These are phyloP conservation scores for Manis pentadactyla DNA, from an alignment of 2,797 vertebrate genomes.

Conservation along the genomic window DNA sequence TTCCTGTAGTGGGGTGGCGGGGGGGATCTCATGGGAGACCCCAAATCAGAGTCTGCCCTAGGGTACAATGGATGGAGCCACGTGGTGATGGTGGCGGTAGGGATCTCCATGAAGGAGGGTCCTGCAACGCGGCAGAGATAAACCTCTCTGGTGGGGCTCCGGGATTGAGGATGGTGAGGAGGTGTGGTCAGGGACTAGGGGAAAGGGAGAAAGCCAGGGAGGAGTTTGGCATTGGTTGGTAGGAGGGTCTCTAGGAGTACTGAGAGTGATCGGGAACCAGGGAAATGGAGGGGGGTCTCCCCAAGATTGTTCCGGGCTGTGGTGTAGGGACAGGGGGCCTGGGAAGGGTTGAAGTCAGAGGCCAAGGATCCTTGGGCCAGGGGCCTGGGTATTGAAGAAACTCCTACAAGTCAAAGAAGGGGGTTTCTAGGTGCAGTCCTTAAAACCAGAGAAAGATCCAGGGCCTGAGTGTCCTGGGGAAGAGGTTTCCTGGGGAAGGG, in stretches of 20 bases:
- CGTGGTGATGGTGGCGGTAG: not conserved
- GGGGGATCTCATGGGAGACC: not conserved
- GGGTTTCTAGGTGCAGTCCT: not conserved
- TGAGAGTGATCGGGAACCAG: not conserved
- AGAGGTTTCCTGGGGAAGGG: not conserved
- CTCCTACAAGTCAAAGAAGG: not conserved
- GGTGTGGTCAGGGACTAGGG: not conserved
- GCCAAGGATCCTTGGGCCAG: not conserved
- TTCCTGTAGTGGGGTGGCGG: not conserved
- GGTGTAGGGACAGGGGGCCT: not conserved
- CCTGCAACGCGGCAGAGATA: not conserved
- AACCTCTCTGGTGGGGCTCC: not conserved
- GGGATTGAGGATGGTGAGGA: not conserved
- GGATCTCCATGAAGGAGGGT: not conserved
- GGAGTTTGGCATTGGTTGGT: not conserved
- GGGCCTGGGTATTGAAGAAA: not conserved
- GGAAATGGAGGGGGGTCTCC: not conserved
- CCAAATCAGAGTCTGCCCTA: not conserved
- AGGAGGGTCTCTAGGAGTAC: not conserved
- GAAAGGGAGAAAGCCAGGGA: not conserved
- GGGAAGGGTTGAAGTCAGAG: not conserved
- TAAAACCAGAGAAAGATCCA: not conserved
- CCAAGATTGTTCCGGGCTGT: not conserved
- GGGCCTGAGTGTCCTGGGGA: not conserved
- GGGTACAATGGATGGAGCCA: rapidly evolving